Evolutionary conservation across 2,797 vertebrate genomes (phyloP).

Genomic region (Artibeus lituratus): DNA sequence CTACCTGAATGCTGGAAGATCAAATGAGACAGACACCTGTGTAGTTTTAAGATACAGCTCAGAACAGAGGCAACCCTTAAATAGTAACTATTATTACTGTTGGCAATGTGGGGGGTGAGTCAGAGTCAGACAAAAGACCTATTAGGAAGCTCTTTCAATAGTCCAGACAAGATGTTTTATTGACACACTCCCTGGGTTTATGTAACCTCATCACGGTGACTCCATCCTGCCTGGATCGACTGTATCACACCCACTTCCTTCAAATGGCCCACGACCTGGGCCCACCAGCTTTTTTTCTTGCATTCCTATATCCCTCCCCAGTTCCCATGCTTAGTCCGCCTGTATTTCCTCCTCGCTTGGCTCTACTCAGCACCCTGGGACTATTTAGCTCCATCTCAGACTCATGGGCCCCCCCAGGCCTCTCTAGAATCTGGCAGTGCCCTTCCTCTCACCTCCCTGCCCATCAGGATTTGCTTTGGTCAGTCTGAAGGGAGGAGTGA

Average conservation of each 20-base stretch:
- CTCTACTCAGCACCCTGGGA: neutral
- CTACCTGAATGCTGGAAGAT: neutral
- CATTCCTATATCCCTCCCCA: no score
- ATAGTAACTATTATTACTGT: neutral
- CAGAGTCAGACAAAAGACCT: neutral
- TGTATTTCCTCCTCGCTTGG: neutral
- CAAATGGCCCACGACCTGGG: neutral
- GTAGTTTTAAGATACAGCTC: neutral
- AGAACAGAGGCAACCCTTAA: neutral
- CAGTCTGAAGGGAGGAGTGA: neutral
- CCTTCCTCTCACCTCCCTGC: neutral
- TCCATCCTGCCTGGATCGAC: neutral
- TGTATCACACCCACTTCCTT: neutral
- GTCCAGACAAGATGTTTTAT: neutral
- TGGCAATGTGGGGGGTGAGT: neutral
- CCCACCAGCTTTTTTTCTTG: neutral
- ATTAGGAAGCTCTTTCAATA: neutral
- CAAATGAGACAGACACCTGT: neutral
- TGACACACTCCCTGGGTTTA: neutral
- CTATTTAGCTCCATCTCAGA: neutral
- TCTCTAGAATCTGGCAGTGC: neutral
- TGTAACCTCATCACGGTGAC: neutral
- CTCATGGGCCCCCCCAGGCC: rapidly evolving
- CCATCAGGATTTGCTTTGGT: neutral
- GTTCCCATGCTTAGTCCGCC: neutral